Percentiles rank a stretch among this genome's conserved stretches.
Conservation (phyloP, 2,113 vertebrate species). For the Chaetorhynchus papuensis region DNA sequence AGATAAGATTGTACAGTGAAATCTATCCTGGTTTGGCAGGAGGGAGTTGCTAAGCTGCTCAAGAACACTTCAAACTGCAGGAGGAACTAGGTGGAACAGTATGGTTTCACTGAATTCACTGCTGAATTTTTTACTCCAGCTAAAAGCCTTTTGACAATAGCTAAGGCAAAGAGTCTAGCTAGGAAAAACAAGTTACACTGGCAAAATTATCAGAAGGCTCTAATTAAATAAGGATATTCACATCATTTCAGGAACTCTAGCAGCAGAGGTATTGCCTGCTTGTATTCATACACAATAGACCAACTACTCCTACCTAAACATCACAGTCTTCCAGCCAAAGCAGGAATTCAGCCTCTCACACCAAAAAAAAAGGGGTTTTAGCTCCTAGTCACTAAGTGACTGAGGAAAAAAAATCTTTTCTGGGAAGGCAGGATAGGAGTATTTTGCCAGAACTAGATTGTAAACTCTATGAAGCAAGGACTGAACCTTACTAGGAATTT, state of each 20-base stretch:
- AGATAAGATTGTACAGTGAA: too few species aligned
- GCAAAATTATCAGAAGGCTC: not conserved
- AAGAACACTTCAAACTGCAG: not conserved
- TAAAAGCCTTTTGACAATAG: not conserved
- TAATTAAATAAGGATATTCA: not conserved
- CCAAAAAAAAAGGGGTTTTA: not conserved
- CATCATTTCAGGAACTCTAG: not conserved
- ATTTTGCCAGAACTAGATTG: not conserved
- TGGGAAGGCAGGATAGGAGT: rapidly evolving
- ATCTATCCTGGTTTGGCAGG: not conserved
- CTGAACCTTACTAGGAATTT: not conserved
- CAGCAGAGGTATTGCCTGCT: not conserved
- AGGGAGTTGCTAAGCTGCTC: not conserved
- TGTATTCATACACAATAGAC: not conserved
- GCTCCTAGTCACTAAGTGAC: not conserved
- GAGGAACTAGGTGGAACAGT: not conserved
- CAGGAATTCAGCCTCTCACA: not conserved
- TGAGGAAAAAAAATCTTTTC: not conserved
- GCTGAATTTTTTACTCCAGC: not conserved
- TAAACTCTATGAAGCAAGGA: not conserved
- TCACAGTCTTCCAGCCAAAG: not conserved
- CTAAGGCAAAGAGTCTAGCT: not conserved
- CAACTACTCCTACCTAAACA: not conserved
- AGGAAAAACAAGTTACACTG: not conserved
- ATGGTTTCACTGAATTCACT: not conserved